Evolutionary conservation across 2,113 vertebrate genomes (phyloP).

Genomic region (Aix galericulata): DNA sequence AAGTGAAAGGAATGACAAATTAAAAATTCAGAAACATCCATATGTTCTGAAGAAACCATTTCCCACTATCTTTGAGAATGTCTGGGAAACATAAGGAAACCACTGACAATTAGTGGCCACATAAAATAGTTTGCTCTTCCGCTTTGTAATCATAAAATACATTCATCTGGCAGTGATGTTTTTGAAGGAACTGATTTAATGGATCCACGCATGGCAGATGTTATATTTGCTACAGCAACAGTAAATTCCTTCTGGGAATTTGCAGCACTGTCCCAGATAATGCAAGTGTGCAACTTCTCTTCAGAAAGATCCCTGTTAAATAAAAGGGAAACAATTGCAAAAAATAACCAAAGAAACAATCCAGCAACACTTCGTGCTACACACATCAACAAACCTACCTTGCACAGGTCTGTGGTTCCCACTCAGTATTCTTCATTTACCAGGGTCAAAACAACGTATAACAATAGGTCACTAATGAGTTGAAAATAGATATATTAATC

Average conservation of each 20-base stretch:
- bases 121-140: conserved; percentile 47
- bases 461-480: background rate
- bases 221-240: conserved; percentile 9
- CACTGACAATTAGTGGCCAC: conserved; percentile 62
- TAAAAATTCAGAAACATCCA: background rate
- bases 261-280: conserved; percentile 8
- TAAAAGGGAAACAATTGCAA: background rate
- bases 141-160: conserved; percentile 25
- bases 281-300: background rate
- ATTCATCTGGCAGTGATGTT: conserved; percentile 25
- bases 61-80: conserved; percentile 42
- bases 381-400: background rate
- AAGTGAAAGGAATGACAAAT: background rate
- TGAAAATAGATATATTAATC: background rate
- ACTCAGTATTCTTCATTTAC: background rate
- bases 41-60: conserved; percentile 21
- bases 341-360: background rate
- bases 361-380: background rate
- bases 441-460: background rate
- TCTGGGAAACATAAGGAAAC: conserved; percentile 62
- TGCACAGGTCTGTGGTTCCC: background rate
- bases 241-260: conserved; percentile 21
- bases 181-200: conserved; percentile 18
- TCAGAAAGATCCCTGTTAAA: background rate
- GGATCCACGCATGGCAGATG: conserved; percentile 17